A percentile compares a stretch with the other conserved stretches of the same genome.
Conservation (phyloP, 2,113 vertebrate genomes). For the Hoplias malabaricus region DNA sequence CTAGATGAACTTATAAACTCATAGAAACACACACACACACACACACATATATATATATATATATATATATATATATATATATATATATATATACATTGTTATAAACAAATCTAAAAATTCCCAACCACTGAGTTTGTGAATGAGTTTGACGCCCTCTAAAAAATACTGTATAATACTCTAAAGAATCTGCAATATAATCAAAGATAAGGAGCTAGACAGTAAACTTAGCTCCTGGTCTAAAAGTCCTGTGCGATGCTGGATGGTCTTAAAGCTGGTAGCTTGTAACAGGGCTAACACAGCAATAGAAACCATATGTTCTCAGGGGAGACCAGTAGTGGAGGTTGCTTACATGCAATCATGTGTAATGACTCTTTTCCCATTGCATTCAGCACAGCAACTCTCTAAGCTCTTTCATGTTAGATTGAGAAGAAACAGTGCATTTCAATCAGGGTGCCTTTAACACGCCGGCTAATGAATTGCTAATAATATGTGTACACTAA, state of each 20-base stretch:
- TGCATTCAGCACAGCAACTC: slow-evolving; percentile 37
- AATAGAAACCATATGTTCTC: slow-evolving; percentile 64
- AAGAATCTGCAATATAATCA: not conserved
- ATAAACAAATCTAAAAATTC: no score
- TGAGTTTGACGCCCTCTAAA: no score
- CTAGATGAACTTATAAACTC: no score
- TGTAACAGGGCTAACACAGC: slow-evolving; percentile 38
- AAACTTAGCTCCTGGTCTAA: slow-evolving; percentile 12
- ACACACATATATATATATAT: no score
- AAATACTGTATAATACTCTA: no score
- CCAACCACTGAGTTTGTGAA: no score
- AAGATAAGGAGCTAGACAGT: not conserved
- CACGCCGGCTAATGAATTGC: slow-evolving; percentile 35
- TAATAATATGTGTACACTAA: slow-evolving; percentile 35
- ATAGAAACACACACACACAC: no score
- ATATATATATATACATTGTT: no score
- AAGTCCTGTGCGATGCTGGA: slow-evolving; percentile 24
- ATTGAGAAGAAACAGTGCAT: slow-evolving; percentile 6
- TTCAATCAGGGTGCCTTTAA: slow-evolving; percentile 20
- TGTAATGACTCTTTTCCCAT: slow-evolving; percentile 42
- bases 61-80: no score
- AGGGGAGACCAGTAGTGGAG: slow-evolving; percentile 32
- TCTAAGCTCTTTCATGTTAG: slow-evolving; percentile 1
- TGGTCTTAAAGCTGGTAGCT: slow-evolving; percentile 40
- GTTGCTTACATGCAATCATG: slow-evolving; percentile 53